Conservation (phyloP, 1,140 invertebrate species). For the Philaenus spumarius region DNA sequence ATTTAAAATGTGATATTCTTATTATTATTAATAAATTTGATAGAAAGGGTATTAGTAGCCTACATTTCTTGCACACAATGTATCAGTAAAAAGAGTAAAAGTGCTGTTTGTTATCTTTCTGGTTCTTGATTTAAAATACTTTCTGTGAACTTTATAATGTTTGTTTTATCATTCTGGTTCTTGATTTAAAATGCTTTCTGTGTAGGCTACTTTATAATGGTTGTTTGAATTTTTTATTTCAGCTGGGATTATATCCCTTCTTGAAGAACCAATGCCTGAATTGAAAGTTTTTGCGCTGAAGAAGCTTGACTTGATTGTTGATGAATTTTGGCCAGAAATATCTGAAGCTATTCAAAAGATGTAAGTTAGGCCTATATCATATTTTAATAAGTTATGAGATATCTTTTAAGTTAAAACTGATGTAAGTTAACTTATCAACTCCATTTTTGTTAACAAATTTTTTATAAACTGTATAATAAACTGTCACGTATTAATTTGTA, state of each 20-base stretch:
- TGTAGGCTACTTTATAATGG: too few relatives aligned
- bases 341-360: conserved; percentile 97
- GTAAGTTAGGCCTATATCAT: conserved; percentile 43
- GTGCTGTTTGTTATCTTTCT: neutral
- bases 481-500: too few relatives aligned
- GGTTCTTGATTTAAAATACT: neutral
- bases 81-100: too few relatives aligned
- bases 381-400: too few relatives aligned
- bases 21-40: too few relatives aligned
- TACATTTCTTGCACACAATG: too few relatives aligned
- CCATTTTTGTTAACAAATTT: neutral
- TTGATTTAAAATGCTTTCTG: conserved; percentile 3
- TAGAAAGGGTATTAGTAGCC: too few relatives aligned
- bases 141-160: conserved; percentile 8
- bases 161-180: neutral
- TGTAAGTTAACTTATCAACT: too few relatives aligned
- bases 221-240: conserved; percentile 37
- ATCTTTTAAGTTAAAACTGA: too few relatives aligned
- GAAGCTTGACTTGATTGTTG: conserved; percentile 88
- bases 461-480: too few relatives aligned
- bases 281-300: conserved; percentile 88
- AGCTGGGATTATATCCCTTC: conserved; percentile 91
- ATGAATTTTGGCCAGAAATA: conserved; percentile 98
- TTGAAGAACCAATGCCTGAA: conserved; percentile 89
- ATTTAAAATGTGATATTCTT: too few relatives aligned